Evolutionary conservation across 2,888 invertebrate genomes (phyloP), one percentile per base, ranked within the genome.

Genomic region (Brassicogethes aeneus): DNA sequence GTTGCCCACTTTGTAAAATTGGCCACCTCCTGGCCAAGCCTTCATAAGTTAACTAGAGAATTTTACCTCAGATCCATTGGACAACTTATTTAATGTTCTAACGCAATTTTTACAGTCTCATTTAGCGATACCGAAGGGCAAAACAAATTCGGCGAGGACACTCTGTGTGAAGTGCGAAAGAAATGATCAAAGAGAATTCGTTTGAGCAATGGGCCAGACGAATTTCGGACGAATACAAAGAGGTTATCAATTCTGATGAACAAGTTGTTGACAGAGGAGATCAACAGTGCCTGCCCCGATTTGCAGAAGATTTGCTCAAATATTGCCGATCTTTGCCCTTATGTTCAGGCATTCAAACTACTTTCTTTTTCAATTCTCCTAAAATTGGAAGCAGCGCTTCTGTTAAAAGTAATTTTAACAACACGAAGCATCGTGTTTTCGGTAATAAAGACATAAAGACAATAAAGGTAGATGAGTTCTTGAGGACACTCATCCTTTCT

Each of bases 261-360:
- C 16, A 40, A 39, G n/a, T 16, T 10, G 40, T 36, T 3, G 5
- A 16, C n/a, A 39, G 40, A 40, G 40, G 40, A 39, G 39, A 40
- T 38, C 40, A 40, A 16, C 40, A 40, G 14, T 17, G 13, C 16
- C 15, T 40, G 17, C 40, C 40, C 7, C 7, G n/a, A 8, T 39
- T 40, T 7, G 36, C 15, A 7, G 17, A 40, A 5, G 36, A 38
- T n/a, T 17, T 40, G 3, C n/a, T 39, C 10, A 38, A 39, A 38
- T 31, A 37, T 43, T 32, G 29, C 2, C 42, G 37, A 17, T 16
- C 37, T 2, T 29, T 45, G 31, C 42, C 47, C 2, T 37, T 49
- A 8, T 48, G 47, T 39, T 37, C 47, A 13, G 35, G 34, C 2
- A 17, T 48, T 29, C 42, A 48, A 42, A 16, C 8, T 3, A 38